Evolutionary conservation across 1,140 invertebrate genomes (phyloP), one percentile per base, ranked within the genome.

Genomic region (Fopius arisanus): DNA sequence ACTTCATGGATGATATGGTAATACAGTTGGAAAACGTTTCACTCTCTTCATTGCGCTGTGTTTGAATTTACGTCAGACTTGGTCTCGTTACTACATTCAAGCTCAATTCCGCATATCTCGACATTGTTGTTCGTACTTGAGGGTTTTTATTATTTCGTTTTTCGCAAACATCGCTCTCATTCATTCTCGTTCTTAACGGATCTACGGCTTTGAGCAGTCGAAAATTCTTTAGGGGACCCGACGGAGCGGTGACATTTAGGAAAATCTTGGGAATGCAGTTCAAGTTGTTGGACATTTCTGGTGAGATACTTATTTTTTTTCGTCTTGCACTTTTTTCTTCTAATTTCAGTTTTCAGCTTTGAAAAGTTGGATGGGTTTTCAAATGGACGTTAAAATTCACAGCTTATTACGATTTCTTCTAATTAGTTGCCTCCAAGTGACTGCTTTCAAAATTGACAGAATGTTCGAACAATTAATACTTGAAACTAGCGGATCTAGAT

Each of bases 1-100:
- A 78, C 76, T 75, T 66, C 43, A 77, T 79, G 78, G 80, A 78
- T 79, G 83, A 78, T 76, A 78, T 76, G 74, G 66, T 86, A 83
- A 84, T 83, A 84, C 78, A 83, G 79, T 84, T 80, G 79, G 72
- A 73, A n/a, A 73, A 40, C 1, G 54, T 26, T 59, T 23, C 59
- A n/a, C 59, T 62, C 41, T 54, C 26, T 23, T 59, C 54, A 59
- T 59, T 26, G 54, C 23, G 54, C 54, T 26, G 19, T 59, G 5
- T 26, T 59, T 28, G 54, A 59, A 14, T 1, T 12, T 59, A 26
- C 14, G 5, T 59, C 21, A 16, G 3, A 9, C 12, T 68, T 7
- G 0, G 23, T 59, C 54, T 23, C 54, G 23, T 28, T 59, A 23
- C 19, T 59, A 9, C 23, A 59, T 59, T 59, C 54, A 59, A 6